These are phyloP conservation scores for Apotomis turbidana DNA, from an alignment of 2,888 invertebrate genomes.

Conservation along the genomic window DNA sequence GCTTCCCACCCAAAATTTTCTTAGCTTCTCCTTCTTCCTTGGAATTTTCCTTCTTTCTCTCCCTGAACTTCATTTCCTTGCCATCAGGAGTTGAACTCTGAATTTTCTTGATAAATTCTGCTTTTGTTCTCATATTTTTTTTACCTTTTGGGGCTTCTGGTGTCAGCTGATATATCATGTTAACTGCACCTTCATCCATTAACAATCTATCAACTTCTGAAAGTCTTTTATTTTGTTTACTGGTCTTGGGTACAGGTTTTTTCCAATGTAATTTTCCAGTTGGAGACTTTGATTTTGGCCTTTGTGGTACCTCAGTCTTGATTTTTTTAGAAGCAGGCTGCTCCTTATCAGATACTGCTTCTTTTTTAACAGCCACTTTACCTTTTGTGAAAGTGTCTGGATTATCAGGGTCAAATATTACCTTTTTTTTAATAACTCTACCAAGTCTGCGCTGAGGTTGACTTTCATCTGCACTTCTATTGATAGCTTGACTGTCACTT, in stretches of 20 bases:
- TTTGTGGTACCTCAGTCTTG: slow-evolving; percentile 58
- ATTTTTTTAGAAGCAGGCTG: slow-evolving; percentile 59
- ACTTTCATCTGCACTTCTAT: slow-evolving; percentile 63
- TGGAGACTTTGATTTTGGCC: slow-evolving; percentile 69
- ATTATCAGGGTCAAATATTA: slow-evolving; percentile 89
- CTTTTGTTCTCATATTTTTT: slow-evolving; percentile 80
- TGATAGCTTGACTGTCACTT: slow-evolving; percentile 56
- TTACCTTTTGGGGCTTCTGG: slow-evolving; percentile 78
- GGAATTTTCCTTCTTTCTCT: slow-evolving; percentile 74
- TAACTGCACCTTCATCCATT: slow-evolving; percentile 94
- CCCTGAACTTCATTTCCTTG: slow-evolving; percentile 79
- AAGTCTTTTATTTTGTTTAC: slow-evolving; percentile 82
- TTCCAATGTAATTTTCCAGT: slow-evolving; percentile 74
- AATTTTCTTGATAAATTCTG: slow-evolving; percentile 86
- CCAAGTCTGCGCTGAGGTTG: slow-evolving; percentile 71
- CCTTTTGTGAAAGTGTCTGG: slow-evolving; percentile 79
- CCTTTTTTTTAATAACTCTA: slow-evolving; percentile 88
- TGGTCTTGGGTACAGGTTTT: slow-evolving; percentile 74
- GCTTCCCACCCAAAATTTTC: slow-evolving; percentile 67
- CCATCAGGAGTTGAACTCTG: slow-evolving; percentile 77
- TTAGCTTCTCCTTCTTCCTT: slow-evolving; percentile 69
- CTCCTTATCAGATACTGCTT: slow-evolving; percentile 56
- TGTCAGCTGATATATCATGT: slow-evolving; percentile 92
- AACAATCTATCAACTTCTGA: slow-evolving; percentile 90
- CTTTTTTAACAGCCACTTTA: slow-evolving; percentile 65